These are phyloP conservation scores for Pyralis farinalis DNA, from an alignment of 2,888 invertebrate genomes.

Conservation along the genomic window DNA sequence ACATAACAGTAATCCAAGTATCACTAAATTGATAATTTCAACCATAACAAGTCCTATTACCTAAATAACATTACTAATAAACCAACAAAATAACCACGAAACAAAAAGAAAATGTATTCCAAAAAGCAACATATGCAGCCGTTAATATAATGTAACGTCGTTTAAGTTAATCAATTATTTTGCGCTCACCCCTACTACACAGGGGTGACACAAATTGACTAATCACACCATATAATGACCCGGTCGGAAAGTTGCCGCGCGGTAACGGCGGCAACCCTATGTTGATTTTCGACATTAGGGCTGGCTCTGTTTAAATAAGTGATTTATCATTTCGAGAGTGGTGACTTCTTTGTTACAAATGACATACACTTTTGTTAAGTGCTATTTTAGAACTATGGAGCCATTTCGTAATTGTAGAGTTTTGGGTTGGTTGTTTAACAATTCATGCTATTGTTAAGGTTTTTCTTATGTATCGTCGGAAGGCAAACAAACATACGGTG, in stretches of 20 bases:
- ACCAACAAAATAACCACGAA: slow-evolving; percentile 37
- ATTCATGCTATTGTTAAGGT: too few relatives aligned
- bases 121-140: slow-evolving; percentile 69
- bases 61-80: slow-evolving; percentile 14
- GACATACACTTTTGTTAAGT: slow-evolving; percentile 11
- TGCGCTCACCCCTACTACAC: slow-evolving; percentile 22
- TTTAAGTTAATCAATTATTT: slow-evolving; percentile 75
- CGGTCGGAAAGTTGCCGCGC: slow-evolving; percentile 35
- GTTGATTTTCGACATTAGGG: slow-evolving; percentile 54
- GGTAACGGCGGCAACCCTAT: slow-evolving; percentile 42
- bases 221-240: slow-evolving; percentile 64
- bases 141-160: slow-evolving; percentile 68
- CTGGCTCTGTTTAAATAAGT: slow-evolving; percentile 42
- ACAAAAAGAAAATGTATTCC: slow-evolving; percentile 23
- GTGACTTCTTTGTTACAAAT: slow-evolving; percentile 40
- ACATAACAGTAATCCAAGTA: not conserved
- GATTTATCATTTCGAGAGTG: slow-evolving; percentile 53
- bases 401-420: not conserved
- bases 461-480: too few relatives aligned
- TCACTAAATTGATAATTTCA: not conserved
- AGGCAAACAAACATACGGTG: too few relatives aligned
- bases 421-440: too few relatives aligned
- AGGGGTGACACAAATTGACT: slow-evolving; percentile 62
- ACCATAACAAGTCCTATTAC: not conserved
- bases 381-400: not conserved